Conservation (phyloP, 1,140 invertebrate species). For the Bombus difficillimus region DNA sequence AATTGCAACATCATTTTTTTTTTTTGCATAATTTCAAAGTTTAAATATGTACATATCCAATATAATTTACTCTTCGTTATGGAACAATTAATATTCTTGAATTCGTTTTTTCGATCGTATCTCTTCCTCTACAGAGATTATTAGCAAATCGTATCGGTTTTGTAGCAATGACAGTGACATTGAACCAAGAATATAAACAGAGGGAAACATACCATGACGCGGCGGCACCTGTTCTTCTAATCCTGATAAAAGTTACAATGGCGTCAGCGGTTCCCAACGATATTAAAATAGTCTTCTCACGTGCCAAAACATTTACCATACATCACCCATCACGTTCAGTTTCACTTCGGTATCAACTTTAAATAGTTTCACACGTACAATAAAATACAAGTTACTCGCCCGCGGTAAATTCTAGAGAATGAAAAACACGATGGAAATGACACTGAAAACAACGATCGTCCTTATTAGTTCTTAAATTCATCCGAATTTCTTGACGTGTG, state of each 20-base stretch:
- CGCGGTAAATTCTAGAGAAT: background rate
- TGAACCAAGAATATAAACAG: background rate
- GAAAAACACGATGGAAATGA: background rate
- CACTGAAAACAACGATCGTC: background rate
- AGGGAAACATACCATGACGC: constrained; percentile 38
- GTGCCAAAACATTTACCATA: constrained; percentile 7
- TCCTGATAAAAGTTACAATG: constrained; percentile 3
- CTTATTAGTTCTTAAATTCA: too few relatives aligned
- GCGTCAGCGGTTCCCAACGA: background rate
- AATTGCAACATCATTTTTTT: too few relatives aligned
- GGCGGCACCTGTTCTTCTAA: constrained; percentile 22
- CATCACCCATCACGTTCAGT: background rate
- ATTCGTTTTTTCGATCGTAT: background rate
- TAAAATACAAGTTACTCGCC: background rate
- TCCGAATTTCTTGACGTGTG: too few relatives aligned
- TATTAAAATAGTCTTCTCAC: background rate
- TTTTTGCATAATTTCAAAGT: too few relatives aligned
- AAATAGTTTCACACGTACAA: background rate
- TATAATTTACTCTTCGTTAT: background rate
- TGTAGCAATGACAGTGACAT: background rate
- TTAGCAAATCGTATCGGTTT: background rate
- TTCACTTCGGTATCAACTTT: constrained; percentile 19
- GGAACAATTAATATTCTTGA: background rate
- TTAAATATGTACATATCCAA: background rate
- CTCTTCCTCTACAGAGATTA: background rate